Conservation (phyloP, 2,888 invertebrate species). For the Helleia helle region DNA sequence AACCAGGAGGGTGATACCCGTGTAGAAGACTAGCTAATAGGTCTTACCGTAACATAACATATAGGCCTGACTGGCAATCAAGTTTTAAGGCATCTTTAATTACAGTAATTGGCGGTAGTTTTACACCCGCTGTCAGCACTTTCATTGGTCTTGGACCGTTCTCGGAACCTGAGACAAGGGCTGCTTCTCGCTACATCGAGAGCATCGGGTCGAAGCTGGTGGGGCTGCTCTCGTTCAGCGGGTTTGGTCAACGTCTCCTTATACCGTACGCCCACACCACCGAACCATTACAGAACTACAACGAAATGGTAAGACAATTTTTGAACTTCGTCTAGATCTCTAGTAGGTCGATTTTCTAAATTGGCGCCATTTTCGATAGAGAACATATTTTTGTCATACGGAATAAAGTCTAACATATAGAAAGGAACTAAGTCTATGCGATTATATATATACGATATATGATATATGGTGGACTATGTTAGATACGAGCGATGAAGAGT, state of each 20-base stretch:
- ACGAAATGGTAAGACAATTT: slow-evolving; percentile 43
- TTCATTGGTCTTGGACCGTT: slow-evolving; percentile 70
- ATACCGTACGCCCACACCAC: slow-evolving; percentile 73
- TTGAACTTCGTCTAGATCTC: not conserved
- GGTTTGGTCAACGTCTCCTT: slow-evolving; percentile 76
- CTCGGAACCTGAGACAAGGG: slow-evolving; percentile 71
- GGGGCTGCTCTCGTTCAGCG: slow-evolving; percentile 76
- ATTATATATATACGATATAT: too few species aligned
- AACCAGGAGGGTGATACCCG: too few species aligned
- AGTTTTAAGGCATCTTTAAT: slow-evolving; percentile 19
- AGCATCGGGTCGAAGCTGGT: slow-evolving; percentile 47
- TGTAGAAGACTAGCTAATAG: too few species aligned
- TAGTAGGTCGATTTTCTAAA: too few species aligned
- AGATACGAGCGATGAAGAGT: too few species aligned
- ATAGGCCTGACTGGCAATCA: not conserved
- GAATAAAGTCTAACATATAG: too few species aligned
- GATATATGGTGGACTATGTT: too few species aligned
- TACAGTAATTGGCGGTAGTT: slow-evolving; percentile 64
- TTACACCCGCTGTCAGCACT: slow-evolving; percentile 42
- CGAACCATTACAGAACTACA: slow-evolving; percentile 55
- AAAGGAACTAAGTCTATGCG: too few species aligned
- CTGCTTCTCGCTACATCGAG: slow-evolving; percentile 54
- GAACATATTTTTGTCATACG: too few species aligned
- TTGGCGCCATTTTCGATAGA: too few species aligned
- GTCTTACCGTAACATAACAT: too few species aligned